Conservation (phyloP, 2,113 vertebrate species). For the Paedocypris sp. region DNA sequence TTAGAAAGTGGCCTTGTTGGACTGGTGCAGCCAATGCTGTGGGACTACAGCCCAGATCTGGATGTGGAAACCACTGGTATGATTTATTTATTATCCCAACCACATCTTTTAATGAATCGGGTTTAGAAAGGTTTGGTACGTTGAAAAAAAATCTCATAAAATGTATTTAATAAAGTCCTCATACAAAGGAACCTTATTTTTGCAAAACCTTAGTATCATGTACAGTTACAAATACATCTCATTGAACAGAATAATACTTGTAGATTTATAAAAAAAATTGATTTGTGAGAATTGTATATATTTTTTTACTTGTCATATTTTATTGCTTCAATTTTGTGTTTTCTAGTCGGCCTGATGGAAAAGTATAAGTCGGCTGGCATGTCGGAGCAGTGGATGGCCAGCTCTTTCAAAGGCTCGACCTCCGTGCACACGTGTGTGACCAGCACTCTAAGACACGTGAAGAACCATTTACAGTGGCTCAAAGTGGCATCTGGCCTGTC, state of each 20-base stretch:
- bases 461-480: slow-evolving; percentile 82
- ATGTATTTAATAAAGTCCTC: too few species aligned
- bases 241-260: too few species aligned
- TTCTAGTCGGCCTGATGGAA: slow-evolving; percentile 51
- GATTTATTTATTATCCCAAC: too few species aligned
- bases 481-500: slow-evolving; percentile 64
- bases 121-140: too few species aligned
- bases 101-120: too few species aligned
- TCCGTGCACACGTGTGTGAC: slow-evolving; percentile 69
- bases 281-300: too few species aligned
- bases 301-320: too few species aligned
- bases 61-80: slow-evolving; percentile 71
- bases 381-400: slow-evolving; percentile 78
- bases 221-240: too few species aligned
- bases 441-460: slow-evolving; percentile 70
- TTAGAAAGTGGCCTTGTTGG: slow-evolving; percentile 75
- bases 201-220: too few species aligned
- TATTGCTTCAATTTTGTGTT: not conserved
- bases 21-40: slow-evolving; percentile 83
- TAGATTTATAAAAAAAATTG: too few species aligned
- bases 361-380: slow-evolving; percentile 76
- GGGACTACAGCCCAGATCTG: slow-evolving; percentile 81
- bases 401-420: slow-evolving; percentile 91
- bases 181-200: too few species aligned
- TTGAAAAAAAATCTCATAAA: too few species aligned